Evolutionary conservation across 2,113 vertebrate genomes (phyloP).

Genomic region (Pedetes capensis): DNA sequence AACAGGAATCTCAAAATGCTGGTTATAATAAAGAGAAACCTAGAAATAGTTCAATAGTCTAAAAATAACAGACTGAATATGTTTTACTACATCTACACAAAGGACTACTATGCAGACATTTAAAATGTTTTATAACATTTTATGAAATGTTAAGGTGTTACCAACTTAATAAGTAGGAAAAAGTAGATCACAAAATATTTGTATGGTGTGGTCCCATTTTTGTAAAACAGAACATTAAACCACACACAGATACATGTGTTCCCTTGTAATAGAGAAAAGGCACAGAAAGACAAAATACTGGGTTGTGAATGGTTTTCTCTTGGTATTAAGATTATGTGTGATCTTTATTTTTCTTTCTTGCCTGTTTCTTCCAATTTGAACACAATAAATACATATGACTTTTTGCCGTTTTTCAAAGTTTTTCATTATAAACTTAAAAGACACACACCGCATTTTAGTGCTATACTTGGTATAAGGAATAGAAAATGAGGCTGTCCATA

Average conservation of each 20-base stretch:
- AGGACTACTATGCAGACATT: neutral
- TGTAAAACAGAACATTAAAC: no score
- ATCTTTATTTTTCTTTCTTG: slow-evolving; percentile 30
- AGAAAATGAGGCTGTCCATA: slow-evolving; percentile 53
- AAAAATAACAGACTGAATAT: neutral
- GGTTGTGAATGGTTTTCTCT: neutral
- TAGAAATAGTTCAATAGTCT: neutral
- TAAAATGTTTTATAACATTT: neutral
- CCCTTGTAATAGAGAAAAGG: neutral
- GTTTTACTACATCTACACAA: neutral
- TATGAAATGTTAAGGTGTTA: neutral
- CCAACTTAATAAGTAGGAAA: slow-evolving; percentile 19
- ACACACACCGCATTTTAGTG: neutral
- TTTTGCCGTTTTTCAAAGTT: slow-evolving; percentile 39
- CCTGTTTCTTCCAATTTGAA: neutral
- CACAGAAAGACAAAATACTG: neutral
- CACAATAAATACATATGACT: neutral
- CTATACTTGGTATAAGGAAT: slow-evolving; percentile 24
- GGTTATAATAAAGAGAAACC: neutral
- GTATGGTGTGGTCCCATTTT: neutral
- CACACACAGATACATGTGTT: neutral
- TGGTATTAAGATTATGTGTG: neutral
- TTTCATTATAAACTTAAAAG: slow-evolving; percentile 47
- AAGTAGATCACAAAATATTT: neutral
- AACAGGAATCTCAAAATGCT: neutral